Conservation (phyloP, 2,113 vertebrate species). For the Orycteropus afer region DNA sequence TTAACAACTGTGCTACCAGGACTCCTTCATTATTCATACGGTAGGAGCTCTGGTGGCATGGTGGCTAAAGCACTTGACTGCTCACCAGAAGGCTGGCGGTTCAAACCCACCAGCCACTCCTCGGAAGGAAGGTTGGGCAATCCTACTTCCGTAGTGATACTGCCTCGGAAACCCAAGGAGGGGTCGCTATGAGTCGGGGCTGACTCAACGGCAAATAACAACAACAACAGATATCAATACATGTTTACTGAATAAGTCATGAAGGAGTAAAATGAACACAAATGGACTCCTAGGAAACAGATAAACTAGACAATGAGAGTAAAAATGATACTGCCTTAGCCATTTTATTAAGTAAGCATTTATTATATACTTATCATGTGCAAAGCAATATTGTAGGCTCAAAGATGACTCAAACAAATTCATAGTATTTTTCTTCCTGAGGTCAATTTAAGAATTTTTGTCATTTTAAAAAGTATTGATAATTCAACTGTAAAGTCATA, state of each 20-base stretch:
- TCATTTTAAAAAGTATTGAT: constrained; percentile 10
- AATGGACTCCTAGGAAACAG: not conserved
- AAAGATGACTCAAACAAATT: not conserved
- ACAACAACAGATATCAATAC: no score
- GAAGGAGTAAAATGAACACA: not conserved
- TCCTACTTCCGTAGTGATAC: no score
- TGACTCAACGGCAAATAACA: no score
- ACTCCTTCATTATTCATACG: not conserved
- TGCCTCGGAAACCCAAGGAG: no score
- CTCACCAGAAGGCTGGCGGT: no score
- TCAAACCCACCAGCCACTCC: no score
- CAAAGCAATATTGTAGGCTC: not conserved
- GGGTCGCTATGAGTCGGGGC: no score
- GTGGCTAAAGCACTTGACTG: no score
- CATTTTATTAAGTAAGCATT: not conserved
- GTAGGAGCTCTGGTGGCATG: no score
- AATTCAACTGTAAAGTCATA: not conserved
- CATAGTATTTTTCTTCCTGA: not conserved
- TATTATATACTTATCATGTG: not conserved
- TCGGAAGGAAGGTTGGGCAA: no score
- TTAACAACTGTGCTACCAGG: not conserved
- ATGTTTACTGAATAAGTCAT: not conserved
- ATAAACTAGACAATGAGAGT: not conserved
- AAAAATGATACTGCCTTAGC: not conserved
- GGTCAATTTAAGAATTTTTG: not conserved